Conservation (phyloP, 2,888 invertebrate species). For the Dinocampus coccinellae region DNA sequence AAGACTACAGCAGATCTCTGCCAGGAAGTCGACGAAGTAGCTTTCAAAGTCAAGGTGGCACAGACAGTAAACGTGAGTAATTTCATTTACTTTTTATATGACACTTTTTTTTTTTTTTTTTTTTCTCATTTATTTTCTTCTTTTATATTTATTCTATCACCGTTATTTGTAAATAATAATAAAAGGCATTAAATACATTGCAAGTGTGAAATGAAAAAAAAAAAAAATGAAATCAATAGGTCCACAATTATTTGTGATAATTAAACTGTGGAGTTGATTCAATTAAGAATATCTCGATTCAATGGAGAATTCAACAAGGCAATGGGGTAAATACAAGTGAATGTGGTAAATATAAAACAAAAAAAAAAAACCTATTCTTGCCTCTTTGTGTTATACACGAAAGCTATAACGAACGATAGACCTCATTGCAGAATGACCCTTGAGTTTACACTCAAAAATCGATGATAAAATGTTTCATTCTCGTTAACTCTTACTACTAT, state of each 20-base stretch:
- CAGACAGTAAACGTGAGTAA: conserved; percentile 65
- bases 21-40: conserved; percentile 89
- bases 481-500: too few relatives aligned
- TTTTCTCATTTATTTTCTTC: background rate
- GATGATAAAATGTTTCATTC: conserved; percentile 18
- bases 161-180: background rate
- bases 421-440: background rate
- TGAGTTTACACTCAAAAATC: conserved; percentile 20
- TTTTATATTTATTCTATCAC: background rate
- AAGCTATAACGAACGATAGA: conserved; percentile 5
- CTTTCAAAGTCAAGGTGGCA: conserved; percentile 74
- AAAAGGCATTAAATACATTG: too few relatives aligned
- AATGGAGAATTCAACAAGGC: background rate
- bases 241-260: background rate
- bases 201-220: background rate
- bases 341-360: background rate
- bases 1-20: conserved; percentile 87
- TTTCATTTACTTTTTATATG: background rate
- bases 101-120: background rate
- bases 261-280: background rate
- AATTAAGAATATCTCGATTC: background rate
- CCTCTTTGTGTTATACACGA: background rate
- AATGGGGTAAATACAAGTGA: background rate
- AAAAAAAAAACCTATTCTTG: conserved; percentile 5
- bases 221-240: background rate